Percentiles rank a stretch among this genome's conserved stretches.
These are phyloP conservation scores for Labrus mixtus DNA, from an alignment of 2,113 vertebrate genomes.

Conservation along the genomic window DNA sequence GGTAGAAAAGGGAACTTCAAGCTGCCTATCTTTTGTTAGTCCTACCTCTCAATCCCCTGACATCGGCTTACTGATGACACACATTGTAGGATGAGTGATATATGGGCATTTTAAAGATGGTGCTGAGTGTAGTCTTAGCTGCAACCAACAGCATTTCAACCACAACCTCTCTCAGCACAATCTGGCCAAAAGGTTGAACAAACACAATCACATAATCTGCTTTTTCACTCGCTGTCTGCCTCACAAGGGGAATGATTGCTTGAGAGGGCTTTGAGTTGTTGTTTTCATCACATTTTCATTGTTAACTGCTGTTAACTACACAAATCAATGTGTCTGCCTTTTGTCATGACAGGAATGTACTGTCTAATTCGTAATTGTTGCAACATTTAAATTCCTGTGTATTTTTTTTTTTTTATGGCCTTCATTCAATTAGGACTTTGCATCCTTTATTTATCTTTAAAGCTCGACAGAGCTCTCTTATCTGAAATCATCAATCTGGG, in stretches of 20 bases:
- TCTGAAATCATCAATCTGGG: no score
- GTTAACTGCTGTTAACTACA: neutral
- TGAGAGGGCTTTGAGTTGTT: neutral
- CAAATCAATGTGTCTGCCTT: neutral
- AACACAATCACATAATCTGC: slow-evolving; percentile 26
- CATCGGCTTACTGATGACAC: slow-evolving; percentile 23
- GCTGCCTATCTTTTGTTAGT: slow-evolving; percentile 5
- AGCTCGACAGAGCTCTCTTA: no score
- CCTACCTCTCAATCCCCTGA: slow-evolving; percentile 21
- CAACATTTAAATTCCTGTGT: no score
- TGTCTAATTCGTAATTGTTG: no score
- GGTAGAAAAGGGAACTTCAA: neutral
- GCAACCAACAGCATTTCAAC: slow-evolving; percentile 33
- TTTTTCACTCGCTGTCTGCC: neutral
- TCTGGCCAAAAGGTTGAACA: slow-evolving; percentile 21
- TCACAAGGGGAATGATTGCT: neutral
- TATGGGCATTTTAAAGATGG: slow-evolving; percentile 40
- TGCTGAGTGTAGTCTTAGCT: slow-evolving; percentile 45
- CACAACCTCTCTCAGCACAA: slow-evolving; percentile 52
- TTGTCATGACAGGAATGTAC: neutral
- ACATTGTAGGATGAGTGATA: slow-evolving; percentile 46
- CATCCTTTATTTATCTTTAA: no score
- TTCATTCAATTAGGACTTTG: no score
- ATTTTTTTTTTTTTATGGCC: no score
- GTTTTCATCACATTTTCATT: neutral